Evolutionary conservation across 2,888 invertebrate species (phyloP).

Genomic region (Amphimallon solstitiale): DNA sequence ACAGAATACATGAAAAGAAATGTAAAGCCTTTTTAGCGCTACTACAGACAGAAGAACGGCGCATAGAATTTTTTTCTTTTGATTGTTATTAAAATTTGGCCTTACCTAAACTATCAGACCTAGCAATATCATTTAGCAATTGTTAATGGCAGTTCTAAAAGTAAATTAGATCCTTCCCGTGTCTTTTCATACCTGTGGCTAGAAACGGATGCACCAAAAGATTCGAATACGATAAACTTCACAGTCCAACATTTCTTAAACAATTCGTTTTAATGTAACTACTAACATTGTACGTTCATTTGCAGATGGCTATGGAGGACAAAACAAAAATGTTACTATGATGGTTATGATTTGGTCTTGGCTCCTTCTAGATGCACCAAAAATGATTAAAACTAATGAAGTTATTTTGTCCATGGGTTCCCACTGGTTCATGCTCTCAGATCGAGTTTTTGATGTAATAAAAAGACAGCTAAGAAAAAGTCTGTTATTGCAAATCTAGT

Average conservation of each 20-base stretch:
- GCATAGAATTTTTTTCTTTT: background rate
- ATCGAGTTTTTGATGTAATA: too few species aligned
- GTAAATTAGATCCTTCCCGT: too few species aligned
- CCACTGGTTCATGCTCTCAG: too few species aligned
- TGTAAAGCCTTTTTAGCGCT: background rate
- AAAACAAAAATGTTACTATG: conserved; percentile 10
- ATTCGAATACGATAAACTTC: too few species aligned
- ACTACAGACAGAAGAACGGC: too few species aligned
- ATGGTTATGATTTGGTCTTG: conserved; percentile 11
- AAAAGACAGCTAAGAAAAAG: too few species aligned
- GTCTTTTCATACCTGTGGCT: too few species aligned
- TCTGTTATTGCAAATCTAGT: too few species aligned
- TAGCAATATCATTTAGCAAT: conserved; percentile 5
- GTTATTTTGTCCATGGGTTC: too few species aligned
- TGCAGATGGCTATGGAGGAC: conserved; percentile 21
- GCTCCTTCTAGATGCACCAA: conserved; percentile 3
- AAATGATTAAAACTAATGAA: background rate
- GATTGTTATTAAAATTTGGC: background rate
- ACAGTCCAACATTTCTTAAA: background rate
- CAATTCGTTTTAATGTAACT: background rate
- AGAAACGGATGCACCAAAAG: too few species aligned
- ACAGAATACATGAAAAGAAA: background rate
- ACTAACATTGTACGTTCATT: too few species aligned
- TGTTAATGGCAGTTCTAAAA: background rate
- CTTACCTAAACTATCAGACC: conserved; percentile 6